phyloP scores from a whole-genome alignment of 2,113 vertebrate genomes.

The Muntiacus reevesi region DNA sequence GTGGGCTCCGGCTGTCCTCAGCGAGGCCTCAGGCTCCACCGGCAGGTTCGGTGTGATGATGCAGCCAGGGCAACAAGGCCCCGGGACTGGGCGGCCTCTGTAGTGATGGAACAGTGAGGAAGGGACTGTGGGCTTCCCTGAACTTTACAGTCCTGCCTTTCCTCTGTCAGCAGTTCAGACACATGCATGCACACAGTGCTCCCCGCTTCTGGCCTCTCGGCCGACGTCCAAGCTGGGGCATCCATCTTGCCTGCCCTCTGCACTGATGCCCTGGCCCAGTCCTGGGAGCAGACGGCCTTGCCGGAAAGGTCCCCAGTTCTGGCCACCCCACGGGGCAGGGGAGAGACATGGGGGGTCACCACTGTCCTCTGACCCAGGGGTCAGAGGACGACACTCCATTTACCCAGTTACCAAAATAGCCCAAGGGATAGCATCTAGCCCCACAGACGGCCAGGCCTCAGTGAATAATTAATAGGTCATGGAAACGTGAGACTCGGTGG shows the following conservation, averaged over 20 bases:
- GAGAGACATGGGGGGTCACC: background rate
- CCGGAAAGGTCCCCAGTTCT: background rate
- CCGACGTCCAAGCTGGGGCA: accelerated
- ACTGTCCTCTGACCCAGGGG: background rate
- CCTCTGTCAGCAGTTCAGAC: background rate
- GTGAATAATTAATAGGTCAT: conserved; percentile 59
- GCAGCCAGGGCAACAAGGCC: background rate
- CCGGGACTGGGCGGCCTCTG: background rate
- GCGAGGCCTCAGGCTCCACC: background rate
- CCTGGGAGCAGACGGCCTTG: background rate
- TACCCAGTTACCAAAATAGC: conserved; percentile 23
- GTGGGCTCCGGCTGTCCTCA: accelerated
- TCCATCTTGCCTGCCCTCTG: background rate
- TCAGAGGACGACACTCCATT: background rate
- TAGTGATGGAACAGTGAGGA: background rate
- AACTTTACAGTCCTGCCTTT: background rate
- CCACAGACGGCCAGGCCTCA: background rate
- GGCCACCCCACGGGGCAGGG: accelerated
- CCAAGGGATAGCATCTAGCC: conserved; percentile 14
- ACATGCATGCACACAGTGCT: background rate
- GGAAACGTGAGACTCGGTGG: background rate
- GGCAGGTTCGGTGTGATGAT: accelerated
- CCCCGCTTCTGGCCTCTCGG: background rate
- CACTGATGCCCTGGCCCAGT: background rate
- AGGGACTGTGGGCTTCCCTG: background rate